Conservation (phyloP, 2,888 invertebrate species). For the Troides oblongomaculatus region DNA sequence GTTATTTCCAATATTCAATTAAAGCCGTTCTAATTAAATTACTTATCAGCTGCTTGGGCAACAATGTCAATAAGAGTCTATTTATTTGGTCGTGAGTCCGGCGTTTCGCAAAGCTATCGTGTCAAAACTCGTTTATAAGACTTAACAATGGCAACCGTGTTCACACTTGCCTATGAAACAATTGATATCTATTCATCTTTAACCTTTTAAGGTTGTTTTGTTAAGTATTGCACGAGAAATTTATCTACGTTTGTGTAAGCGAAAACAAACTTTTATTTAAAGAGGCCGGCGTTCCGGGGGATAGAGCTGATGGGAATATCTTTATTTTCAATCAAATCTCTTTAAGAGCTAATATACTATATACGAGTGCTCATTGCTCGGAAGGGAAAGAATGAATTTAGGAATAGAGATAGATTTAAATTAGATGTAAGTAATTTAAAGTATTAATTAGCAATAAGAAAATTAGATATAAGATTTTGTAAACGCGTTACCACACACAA, state of each 20-base stretch:
- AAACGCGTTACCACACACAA: no score
- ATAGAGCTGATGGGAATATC: background rate
- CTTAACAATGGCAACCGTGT: conserved; percentile 63
- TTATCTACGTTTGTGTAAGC: conserved; percentile 19
- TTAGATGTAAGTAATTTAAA: no score
- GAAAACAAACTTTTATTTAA: background rate
- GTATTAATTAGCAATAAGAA: no score
- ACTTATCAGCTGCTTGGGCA: conserved; percentile 63
- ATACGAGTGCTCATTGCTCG: background rate
- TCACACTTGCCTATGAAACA: conserved; percentile 74
- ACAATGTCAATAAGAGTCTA: conserved; percentile 66
- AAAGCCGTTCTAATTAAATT: conserved; percentile 69
- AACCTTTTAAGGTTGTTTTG: conserved; percentile 51
- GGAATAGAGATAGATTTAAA: no score
- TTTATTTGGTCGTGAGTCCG: conserved; percentile 68
- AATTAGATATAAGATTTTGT: no score
- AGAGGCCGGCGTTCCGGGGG: background rate
- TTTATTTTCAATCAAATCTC: background rate
- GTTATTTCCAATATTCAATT: conserved; percentile 66
- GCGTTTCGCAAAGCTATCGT: conserved; percentile 69
- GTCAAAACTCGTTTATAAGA: conserved; percentile 73
- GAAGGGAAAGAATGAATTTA: no score
- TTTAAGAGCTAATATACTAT: conserved; percentile 1
- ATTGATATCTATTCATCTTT: conserved; percentile 68
- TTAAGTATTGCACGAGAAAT: conserved; percentile 30